These are phyloP conservation scores for Sclerurus mexicanus DNA, from an alignment of 2,113 vertebrate species.

Conservation along the genomic window DNA sequence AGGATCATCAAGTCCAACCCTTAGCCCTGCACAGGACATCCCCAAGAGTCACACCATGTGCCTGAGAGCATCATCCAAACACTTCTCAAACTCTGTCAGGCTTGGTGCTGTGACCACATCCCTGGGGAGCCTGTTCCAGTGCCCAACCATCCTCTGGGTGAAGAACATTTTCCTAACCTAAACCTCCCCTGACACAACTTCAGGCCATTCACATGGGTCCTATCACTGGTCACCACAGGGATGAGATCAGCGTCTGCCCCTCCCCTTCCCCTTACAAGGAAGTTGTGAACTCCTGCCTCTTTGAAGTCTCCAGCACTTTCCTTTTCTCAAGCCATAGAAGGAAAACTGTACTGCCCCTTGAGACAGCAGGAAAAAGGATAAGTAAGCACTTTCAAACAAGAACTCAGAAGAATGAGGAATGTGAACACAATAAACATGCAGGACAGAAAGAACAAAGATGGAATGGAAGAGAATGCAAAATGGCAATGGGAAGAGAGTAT, in stretches of 20 bases:
- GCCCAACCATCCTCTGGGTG: too few species aligned
- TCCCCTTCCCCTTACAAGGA: not conserved
- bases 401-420: not conserved
- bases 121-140: too few species aligned
- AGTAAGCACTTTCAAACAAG: not conserved
- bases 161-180: too few species aligned
- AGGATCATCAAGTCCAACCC: too few species aligned
- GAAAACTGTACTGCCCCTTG: not conserved
- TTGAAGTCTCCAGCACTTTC: not conserved
- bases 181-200: not conserved
- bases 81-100: too few species aligned
- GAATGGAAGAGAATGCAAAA: not conserved
- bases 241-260: not conserved
- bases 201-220: not conserved
- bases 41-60: too few species aligned
- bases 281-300: not conserved
- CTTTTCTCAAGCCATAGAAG: fast-evolving
- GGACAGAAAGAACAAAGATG: not conserved
- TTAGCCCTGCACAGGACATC: too few species aligned
- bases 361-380: not conserved
- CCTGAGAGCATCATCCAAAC: too few species aligned
- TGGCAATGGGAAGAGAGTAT: not conserved
- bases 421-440: not conserved
- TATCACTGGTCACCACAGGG: not conserved
- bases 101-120: too few species aligned